Percentiles rank a stretch among this genome's conserved stretches.
Conservation (phyloP, 92 coral and sea anemone genomes). For the Siderastrea radians region DNA sequence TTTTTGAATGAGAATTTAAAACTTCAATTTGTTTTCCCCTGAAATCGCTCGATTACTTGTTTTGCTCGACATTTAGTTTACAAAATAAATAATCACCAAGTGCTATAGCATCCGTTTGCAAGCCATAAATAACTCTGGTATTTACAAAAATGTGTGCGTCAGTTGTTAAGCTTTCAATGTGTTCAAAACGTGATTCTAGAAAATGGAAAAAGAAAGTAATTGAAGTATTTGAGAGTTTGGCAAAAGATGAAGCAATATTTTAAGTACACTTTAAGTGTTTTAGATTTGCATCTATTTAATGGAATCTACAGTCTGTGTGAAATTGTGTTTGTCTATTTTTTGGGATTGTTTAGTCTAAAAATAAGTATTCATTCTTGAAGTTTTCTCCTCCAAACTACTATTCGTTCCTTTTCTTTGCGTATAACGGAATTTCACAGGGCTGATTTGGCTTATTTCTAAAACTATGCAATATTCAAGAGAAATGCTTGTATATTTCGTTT, state of each 20-base stretch:
- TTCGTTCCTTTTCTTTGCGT: neutral
- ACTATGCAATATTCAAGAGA: too few species aligned
- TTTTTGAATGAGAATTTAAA: neutral
- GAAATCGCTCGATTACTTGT: neutral
- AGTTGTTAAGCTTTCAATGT: neutral
- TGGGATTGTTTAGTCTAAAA: constrained; percentile 31
- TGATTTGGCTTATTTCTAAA: neutral
- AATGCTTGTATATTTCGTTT: neutral
- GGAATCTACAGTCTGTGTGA: neutral
- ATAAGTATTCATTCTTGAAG: constrained; percentile 1
- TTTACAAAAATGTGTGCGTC: neutral
- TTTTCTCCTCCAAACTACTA: neutral
- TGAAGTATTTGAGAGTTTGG: neutral
- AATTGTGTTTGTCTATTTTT: constrained; percentile 16
- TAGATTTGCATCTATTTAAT: neutral
- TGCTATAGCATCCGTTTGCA: neutral
- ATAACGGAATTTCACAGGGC: neutral
- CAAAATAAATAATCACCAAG: constrained; percentile 9
- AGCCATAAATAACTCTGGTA: neutral
- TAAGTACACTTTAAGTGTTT: neutral
- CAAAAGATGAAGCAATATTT: neutral
- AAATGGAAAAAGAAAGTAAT: neutral
- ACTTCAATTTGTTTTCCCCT: neutral
- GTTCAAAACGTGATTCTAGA: neutral
- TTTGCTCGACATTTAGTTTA: neutral